Evolutionary conservation across 2,797 vertebrate species (phyloP).

Genomic region (Babyrousa celebensis): DNA sequence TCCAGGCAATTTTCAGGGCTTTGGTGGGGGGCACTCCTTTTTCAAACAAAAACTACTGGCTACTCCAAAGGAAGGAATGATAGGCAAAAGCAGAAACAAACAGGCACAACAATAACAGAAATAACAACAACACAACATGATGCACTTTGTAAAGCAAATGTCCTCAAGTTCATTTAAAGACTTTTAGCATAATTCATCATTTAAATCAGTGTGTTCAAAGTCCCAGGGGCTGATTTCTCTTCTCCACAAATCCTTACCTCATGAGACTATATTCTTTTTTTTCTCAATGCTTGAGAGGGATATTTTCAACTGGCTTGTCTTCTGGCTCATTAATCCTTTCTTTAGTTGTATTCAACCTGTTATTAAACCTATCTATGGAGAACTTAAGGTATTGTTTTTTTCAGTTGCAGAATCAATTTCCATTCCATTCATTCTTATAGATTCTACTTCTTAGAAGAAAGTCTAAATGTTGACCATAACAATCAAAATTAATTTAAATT

Average conservation of each 20-base stretch:
- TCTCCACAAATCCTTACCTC: background rate
- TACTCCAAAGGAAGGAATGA: background rate
- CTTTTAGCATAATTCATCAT: background rate
- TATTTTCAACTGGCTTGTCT: slow-evolving; percentile 27
- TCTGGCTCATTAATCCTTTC: background rate
- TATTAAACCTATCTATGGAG: background rate
- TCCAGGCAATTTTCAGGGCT: background rate
- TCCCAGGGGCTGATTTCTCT: background rate
- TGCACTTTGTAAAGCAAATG: background rate
- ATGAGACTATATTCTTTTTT: background rate
- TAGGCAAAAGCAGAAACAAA: background rate
- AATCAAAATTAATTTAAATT: slow-evolving; percentile 18
- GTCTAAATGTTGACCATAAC: background rate
- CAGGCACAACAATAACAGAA: background rate
- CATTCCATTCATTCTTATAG: background rate
- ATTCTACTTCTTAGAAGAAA: background rate
- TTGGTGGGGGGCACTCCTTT: background rate
- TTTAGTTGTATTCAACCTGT: background rate
- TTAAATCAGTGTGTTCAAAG: background rate
- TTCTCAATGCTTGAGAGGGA: background rate
- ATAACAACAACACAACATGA: background rate
- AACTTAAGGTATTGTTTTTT: background rate
- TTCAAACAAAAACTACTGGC: background rate
- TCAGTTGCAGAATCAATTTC: background rate
- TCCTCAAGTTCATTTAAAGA: background rate